Percentiles rank a stretch among this genome's conserved stretches.
phyloP scores from a whole-genome alignment of 2,113 vertebrate genomes.

The Gymnobelideus leadbeateri region DNA sequence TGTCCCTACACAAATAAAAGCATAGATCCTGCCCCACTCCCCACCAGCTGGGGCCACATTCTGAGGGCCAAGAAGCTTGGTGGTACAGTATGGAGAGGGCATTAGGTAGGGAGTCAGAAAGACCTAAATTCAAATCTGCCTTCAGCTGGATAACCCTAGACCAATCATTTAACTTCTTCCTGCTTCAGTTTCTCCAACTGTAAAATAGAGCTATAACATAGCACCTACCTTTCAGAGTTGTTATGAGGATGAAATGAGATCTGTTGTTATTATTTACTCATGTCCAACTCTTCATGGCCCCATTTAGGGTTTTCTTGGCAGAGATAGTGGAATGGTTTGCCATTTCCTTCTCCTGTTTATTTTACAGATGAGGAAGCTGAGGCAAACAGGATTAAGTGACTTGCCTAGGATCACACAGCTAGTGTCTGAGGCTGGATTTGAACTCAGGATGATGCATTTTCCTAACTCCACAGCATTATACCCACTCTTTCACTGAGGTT shows the following conservation, averaged over 20 bases:
- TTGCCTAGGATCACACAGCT: not conserved
- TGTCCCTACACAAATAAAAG: not conserved
- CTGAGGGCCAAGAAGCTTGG: not conserved
- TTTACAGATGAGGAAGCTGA: not conserved
- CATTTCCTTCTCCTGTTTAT: not conserved
- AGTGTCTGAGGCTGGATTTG: not conserved
- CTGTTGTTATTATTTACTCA: not conserved
- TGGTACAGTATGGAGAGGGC: not conserved
- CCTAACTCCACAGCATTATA: not conserved
- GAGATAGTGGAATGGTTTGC: not conserved
- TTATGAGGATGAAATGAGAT: not conserved
- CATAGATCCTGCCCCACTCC: not conserved
- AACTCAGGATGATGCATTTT: not conserved
- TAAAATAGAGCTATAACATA: not conserved
- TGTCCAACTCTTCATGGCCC: not conserved
- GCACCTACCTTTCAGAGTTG: not conserved
- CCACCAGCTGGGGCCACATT: not conserved
- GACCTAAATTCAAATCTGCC: not conserved
- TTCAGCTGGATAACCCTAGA: not conserved
- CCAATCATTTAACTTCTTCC: not conserved
- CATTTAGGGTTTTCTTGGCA: not conserved
- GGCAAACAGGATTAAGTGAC: not conserved
- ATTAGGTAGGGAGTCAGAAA: not conserved
- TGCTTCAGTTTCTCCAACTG: not conserved
- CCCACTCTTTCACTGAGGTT: not conserved